These are phyloP conservation scores for Okamejei kenojei DNA, from an alignment of 2,797 vertebrate species.

Conservation along the genomic window DNA sequence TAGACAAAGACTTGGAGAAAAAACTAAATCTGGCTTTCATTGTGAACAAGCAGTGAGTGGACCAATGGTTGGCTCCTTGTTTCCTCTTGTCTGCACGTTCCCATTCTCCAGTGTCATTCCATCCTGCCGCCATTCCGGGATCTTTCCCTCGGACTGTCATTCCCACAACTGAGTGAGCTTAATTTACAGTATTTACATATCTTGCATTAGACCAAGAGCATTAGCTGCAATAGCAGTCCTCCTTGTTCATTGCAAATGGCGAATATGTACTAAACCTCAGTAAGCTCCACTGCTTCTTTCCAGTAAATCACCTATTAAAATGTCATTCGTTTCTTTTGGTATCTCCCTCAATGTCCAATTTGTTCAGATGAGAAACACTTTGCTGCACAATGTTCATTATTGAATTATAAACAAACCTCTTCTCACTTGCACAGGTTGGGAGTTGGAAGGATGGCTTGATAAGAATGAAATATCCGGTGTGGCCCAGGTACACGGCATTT, in stretches of 20 bases:
- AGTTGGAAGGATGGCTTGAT: constrained; percentile 80
- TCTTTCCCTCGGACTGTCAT: too few relatives aligned
- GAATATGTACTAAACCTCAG: not conserved
- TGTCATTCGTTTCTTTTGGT: not conserved
- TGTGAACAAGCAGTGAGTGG: too few relatives aligned
- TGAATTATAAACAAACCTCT: constrained; percentile 27
- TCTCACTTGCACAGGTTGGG: constrained; percentile 68
- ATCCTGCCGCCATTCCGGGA: too few relatives aligned
- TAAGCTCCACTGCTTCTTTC: not conserved
- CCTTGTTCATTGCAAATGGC: too few relatives aligned
- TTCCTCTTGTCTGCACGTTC: not conserved
- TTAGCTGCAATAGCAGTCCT: not conserved
- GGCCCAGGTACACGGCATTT: constrained; percentile 85
- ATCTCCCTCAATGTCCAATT: not conserved
- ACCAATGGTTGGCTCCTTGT: too few relatives aligned
- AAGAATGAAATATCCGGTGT: constrained; percentile 89
- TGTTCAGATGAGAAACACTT: not conserved
- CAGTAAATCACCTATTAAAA: not conserved
- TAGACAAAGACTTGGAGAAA: too few relatives aligned
- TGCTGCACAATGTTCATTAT: too few relatives aligned
- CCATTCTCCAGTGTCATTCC: not conserved
- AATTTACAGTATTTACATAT: not conserved
- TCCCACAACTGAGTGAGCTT: too few relatives aligned
- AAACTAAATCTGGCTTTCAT: too few relatives aligned
- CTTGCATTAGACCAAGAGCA: not conserved